Percentiles rank a stretch among this genome's conserved stretches.
Evolutionary conservation across 2,888 invertebrate genomes (phyloP).

Genomic region (Aethes cnicana): DNA sequence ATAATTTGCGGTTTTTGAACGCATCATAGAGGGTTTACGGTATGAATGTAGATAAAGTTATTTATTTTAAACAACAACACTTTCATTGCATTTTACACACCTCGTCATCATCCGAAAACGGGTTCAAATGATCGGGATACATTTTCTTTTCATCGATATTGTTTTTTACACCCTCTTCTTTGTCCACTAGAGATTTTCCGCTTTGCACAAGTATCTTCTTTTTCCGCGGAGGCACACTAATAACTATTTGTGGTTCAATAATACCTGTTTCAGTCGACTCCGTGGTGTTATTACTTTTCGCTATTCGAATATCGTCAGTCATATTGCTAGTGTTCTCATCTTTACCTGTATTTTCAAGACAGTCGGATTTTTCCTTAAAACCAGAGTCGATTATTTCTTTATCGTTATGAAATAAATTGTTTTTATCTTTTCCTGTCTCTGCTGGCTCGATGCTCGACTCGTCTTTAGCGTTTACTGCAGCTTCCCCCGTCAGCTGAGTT

Average conservation of each 20-base stretch:
- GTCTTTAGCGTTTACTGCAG: slow-evolving; percentile 44
- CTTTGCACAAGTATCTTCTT: slow-evolving; percentile 55
- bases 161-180: slow-evolving; percentile 38
- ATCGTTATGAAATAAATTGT: slow-evolving; percentile 39
- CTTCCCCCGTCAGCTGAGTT: slow-evolving; percentile 62
- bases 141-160: slow-evolving; percentile 42
- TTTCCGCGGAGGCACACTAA: slow-evolving; percentile 72
- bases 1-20: no score
- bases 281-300: slow-evolving; percentile 46
- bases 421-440: slow-evolving; percentile 43
- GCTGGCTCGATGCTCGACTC: slow-evolving; percentile 40
- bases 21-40: no score
- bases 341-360: slow-evolving; percentile 38
- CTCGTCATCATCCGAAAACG: slow-evolving; percentile 88
- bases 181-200: slow-evolving; percentile 41
- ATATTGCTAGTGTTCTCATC: slow-evolving; percentile 63
- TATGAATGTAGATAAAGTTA: no score
- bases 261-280: slow-evolving; percentile 38
- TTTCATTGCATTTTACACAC: slow-evolving; percentile 43
- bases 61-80: no score
- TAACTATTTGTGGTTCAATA: slow-evolving; percentile 53
- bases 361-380: slow-evolving; percentile 33
- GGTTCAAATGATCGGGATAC: slow-evolving; percentile 92
- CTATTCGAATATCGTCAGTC: slow-evolving; percentile 70
- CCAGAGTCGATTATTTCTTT: slow-evolving; percentile 32